Percentiles rank a stretch among this genome's conserved stretches.
Evolutionary conservation across 2,113 vertebrate genomes (phyloP).

Genomic region (Ailurus styani): DNA sequence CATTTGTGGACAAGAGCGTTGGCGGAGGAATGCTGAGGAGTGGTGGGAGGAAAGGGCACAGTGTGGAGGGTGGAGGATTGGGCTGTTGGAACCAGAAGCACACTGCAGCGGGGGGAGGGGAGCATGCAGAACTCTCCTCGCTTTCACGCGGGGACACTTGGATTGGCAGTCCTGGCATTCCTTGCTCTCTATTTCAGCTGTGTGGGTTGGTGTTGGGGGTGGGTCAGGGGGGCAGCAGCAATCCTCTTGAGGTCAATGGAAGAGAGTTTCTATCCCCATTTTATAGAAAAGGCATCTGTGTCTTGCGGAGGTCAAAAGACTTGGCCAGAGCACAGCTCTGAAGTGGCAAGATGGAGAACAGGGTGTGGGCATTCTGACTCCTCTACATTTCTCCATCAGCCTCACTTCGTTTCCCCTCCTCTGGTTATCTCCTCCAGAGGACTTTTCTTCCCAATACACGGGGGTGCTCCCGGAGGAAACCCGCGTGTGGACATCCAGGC

Average conservation of each 20-base stretch:
- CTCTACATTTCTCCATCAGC: background rate
- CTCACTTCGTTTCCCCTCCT: background rate
- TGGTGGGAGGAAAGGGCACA: background rate
- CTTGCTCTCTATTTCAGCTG: background rate
- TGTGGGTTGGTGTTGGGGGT: background rate
- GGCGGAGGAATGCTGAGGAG: background rate
- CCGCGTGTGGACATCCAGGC: background rate
- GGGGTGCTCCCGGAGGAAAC: background rate
- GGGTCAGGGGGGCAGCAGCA: background rate
- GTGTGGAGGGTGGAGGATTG: background rate
- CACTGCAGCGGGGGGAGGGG: background rate
- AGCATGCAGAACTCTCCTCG: background rate
- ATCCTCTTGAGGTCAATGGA: background rate
- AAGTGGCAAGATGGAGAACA: background rate
- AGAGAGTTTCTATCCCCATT: background rate
- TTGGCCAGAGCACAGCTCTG: background rate
- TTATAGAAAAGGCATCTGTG: background rate
- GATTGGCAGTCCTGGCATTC: background rate
- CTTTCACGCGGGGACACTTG: fast-evolving
- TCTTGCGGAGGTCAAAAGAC: background rate
- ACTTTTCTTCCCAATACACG: background rate
- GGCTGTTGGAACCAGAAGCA: background rate
- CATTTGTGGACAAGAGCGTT: background rate
- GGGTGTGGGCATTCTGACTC: background rate
- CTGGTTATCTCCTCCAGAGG: background rate